Conservation (phyloP, 2,888 invertebrate species). For the Amphipyra tragopoginis region DNA sequence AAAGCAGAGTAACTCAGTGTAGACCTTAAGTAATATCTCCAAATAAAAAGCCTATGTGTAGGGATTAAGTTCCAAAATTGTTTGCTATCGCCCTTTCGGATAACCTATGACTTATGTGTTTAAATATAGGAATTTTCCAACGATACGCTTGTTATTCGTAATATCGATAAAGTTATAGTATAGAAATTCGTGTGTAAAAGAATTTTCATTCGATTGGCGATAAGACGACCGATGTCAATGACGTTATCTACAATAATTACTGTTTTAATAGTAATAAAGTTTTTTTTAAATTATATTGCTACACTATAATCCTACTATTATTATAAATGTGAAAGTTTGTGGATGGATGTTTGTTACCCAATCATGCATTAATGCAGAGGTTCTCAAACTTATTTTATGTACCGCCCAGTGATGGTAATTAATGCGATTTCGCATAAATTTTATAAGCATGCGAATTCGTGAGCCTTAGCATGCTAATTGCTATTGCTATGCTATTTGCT, state of each 20-base stretch:
- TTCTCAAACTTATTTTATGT: too few species aligned
- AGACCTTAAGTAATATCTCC: not conserved
- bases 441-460: too few species aligned
- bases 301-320: too few species aligned
- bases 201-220: conserved; percentile 41
- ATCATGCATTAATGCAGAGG: too few species aligned
- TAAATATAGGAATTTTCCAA: conserved; percentile 55
- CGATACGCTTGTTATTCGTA: conserved; percentile 30
- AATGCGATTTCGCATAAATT: too few species aligned
- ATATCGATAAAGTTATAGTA: conserved; percentile 30
- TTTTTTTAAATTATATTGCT: too few species aligned
- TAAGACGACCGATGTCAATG: conserved; percentile 31
- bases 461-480: too few species aligned
- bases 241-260: conserved; percentile 20
- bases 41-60: conserved; percentile 24
- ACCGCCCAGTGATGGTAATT: too few species aligned
- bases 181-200: conserved; percentile 44
- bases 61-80: conserved; percentile 44
- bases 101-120: conserved; percentile 50
- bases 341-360: too few species aligned
- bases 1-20: not conserved
- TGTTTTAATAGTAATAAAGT: conserved; percentile 1
- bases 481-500: too few species aligned
- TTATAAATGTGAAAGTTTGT: too few species aligned
- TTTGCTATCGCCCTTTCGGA: conserved; percentile 22